Evolutionary conservation across 2,797 vertebrate species (phyloP).

Genomic region (Poecile montanus): DNA sequence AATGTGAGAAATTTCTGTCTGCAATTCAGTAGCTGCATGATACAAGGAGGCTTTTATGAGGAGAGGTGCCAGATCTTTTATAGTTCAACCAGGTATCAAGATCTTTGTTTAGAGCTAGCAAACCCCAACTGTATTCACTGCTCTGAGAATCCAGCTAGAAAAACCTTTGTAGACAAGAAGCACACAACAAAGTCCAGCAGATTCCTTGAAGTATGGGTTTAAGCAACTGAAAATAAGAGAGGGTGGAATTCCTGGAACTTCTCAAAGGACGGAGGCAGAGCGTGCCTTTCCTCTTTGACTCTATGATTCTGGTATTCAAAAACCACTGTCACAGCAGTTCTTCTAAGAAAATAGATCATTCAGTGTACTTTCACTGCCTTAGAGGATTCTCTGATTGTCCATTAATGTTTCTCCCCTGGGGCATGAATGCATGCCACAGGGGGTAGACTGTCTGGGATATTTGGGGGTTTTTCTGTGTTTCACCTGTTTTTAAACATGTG

Average conservation of each 20-base stretch:
- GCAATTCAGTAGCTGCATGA: not conserved
- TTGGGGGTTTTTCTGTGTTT: not conserved
- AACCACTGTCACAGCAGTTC: not conserved
- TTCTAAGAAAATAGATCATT: not conserved
- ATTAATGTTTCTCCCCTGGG: not conserved
- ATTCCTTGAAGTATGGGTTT: not conserved
- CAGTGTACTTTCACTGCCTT: not conserved
- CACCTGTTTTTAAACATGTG: not conserved
- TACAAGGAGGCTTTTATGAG: not conserved
- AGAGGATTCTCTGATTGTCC: not conserved
- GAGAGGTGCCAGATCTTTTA: not conserved
- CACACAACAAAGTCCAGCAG: not conserved
- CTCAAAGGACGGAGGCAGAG: not conserved
- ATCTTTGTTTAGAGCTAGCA: not conserved
- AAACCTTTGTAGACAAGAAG: not conserved
- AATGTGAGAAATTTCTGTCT: not conserved
- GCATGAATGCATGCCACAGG: not conserved
- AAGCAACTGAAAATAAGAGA: not conserved
- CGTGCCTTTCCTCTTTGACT: not conserved
- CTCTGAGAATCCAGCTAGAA: not conserved
- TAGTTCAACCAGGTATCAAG: not conserved
- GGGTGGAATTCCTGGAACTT: not conserved
- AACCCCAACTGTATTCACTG: not conserved
- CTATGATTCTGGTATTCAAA: constrained; percentile 19
- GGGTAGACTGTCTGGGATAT: not conserved